Percentiles rank a stretch among this genome's conserved stretches.
Evolutionary conservation across 2,113 vertebrate species (phyloP).

Genomic region (Puffinus mauretanicus): DNA sequence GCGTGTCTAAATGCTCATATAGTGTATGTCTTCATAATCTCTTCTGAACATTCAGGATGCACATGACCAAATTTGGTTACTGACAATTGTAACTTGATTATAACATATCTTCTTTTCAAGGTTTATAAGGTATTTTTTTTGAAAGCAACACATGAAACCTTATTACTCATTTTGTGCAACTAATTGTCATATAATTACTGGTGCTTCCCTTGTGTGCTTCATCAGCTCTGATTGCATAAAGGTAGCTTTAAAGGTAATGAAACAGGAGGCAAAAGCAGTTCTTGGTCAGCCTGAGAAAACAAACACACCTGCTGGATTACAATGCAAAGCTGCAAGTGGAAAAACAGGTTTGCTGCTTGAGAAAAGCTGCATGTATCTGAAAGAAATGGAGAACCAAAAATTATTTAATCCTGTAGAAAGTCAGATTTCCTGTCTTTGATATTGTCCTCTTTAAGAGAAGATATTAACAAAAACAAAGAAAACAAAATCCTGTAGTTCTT

Average conservation of each 20-base stretch:
- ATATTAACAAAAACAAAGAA: background rate
- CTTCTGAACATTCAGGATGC: background rate
- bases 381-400: background rate
- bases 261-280: background rate
- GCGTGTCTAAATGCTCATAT: background rate
- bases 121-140: background rate
- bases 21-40: background rate
- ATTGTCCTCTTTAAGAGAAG: background rate
- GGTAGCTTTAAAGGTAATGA: background rate
- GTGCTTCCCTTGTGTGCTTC: background rate
- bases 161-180: background rate
- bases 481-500: background rate
- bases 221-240: background rate
- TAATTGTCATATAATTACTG: background rate
- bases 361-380: background rate
- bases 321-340: background rate
- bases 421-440: background rate
- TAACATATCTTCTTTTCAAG: background rate
- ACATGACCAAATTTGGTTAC: background rate
- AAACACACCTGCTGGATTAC: background rate
- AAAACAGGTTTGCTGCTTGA: background rate
- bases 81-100: background rate
- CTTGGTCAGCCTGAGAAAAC: background rate
- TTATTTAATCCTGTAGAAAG: conserved; percentile 1
- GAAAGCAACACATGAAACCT: background rate